Evolutionary conservation across 2,888 invertebrate species (phyloP).

Genomic region (Acleris emargana): DNA sequence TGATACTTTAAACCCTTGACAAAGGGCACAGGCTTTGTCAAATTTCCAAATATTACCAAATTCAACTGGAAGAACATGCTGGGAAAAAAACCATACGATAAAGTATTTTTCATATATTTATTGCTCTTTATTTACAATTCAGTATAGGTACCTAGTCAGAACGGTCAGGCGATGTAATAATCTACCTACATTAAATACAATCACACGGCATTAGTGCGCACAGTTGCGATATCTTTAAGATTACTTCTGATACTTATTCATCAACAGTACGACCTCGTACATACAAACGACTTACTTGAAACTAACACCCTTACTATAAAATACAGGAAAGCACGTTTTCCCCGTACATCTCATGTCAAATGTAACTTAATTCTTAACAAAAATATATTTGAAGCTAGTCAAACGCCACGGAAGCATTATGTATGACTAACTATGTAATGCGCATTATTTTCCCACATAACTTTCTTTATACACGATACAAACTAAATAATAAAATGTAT

Average conservation of each 20-base stretch:
- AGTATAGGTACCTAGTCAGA: slow-evolving; percentile 65
- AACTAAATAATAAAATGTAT: slow-evolving; percentile 56
- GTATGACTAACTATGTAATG: slow-evolving; percentile 79
- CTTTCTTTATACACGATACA: slow-evolving; percentile 63
- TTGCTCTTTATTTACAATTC: slow-evolving; percentile 69
- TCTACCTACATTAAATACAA: slow-evolving; percentile 41
- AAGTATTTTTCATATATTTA: slow-evolving; percentile 66
- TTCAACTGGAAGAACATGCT: slow-evolving; percentile 26
- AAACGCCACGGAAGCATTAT: slow-evolving; percentile 74
- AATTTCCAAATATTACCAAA: background rate
- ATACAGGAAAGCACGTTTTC: slow-evolving; percentile 53
- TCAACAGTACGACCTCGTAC: slow-evolving; percentile 22
- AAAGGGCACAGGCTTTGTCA: background rate
- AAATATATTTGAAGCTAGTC: slow-evolving; percentile 73
- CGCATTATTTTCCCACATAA: slow-evolving; percentile 82
- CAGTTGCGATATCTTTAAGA: slow-evolving; percentile 25
- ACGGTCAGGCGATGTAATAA: slow-evolving; percentile 65
- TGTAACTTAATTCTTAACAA: slow-evolving; percentile 59
- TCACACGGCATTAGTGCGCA: slow-evolving; percentile 31
- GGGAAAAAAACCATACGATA: slow-evolving; percentile 33
- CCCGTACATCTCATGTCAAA: slow-evolving; percentile 56
- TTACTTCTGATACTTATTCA: slow-evolving; percentile 19
- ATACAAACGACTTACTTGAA: slow-evolving; percentile 37
- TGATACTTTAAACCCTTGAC: background rate
- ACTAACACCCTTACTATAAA: slow-evolving; percentile 41